phyloP scores from a whole-genome alignment of 1,140 invertebrate species.

The Dufourea novaeangliae region DNA sequence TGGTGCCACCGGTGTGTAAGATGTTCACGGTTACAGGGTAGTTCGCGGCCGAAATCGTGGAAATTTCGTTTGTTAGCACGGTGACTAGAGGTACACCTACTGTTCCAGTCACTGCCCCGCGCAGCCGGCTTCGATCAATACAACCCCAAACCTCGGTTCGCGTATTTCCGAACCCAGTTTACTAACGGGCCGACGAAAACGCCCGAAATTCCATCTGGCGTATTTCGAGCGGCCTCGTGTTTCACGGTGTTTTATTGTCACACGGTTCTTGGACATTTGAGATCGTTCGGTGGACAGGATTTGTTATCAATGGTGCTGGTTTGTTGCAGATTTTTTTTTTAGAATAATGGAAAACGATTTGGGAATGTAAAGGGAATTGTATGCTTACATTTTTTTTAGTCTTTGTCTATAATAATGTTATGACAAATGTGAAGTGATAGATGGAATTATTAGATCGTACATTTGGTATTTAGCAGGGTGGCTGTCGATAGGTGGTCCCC shows the following conservation, averaged over 20 bases:
- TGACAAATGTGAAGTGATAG: no score
- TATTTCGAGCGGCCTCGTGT: slow-evolving; percentile 10
- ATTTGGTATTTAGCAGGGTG: no score
- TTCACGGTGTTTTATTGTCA: neutral
- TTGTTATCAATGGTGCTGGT: neutral
- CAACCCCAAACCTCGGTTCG: slow-evolving; percentile 73
- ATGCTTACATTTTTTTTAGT: no score
- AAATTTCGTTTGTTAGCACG: slow-evolving; percentile 54
- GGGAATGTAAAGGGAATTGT: no score
- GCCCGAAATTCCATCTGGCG: slow-evolving; percentile 51
- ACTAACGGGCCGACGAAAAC: slow-evolving; percentile 63
- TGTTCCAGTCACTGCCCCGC: slow-evolving; percentile 68
- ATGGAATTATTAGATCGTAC: no score
- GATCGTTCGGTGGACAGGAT: neutral
- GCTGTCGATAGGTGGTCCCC: no score
- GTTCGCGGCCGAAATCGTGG: slow-evolving; percentile 36
- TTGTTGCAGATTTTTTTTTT: no score
- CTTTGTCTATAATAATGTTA: no score
- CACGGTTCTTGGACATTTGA: neutral
- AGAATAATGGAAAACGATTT: no score
- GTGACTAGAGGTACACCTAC: slow-evolving; percentile 60
- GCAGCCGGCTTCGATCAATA: slow-evolving; percentile 74
- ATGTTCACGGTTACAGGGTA: neutral
- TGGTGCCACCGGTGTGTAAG: no score
- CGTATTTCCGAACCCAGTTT: slow-evolving; percentile 74